A percentile compares a stretch with the other conserved stretches of the same genome.
Evolutionary conservation across 2,113 vertebrate species (phyloP).

Genomic region (Oncorhynchus nerka): DNA sequence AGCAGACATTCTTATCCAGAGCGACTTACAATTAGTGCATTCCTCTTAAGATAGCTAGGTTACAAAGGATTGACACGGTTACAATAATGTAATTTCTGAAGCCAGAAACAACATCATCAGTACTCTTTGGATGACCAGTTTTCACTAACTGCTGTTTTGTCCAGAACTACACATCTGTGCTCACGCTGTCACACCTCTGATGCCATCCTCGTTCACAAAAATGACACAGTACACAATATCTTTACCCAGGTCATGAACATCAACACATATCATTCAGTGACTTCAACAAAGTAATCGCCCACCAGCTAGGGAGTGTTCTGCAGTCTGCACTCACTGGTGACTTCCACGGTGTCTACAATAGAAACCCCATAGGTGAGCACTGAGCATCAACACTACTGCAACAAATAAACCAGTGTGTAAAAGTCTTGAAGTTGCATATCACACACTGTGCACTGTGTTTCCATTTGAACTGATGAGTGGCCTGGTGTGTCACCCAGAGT

Average conservation of each 20-base stretch:
- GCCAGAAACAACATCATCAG: background rate
- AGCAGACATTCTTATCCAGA: no score
- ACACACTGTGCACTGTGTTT: slow-evolving; percentile 16
- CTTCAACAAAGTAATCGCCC: slow-evolving; percentile 88
- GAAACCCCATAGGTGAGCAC: slow-evolving; percentile 84
- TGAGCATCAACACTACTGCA: background rate
- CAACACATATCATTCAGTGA: slow-evolving; percentile 88
- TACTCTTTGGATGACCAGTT: background rate
- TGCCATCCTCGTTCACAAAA: slow-evolving; percentile 93
- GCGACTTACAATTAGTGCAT: no score
- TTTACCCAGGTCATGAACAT: slow-evolving; percentile 88
- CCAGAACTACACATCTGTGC: slow-evolving; percentile 94
- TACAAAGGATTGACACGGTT: no score
- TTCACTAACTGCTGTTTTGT: slow-evolving; percentile 53
- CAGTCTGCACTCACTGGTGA: slow-evolving; percentile 79
- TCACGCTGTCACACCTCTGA: slow-evolving; percentile 92
- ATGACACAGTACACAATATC: slow-evolving; percentile 87
- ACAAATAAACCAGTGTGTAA: background rate
- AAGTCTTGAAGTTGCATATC: background rate
- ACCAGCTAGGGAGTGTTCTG: slow-evolving; percentile 89
- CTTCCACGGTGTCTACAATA: slow-evolving; percentile 71
- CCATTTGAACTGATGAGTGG: slow-evolving; percentile 85
- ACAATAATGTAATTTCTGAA: no score
- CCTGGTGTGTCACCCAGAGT: slow-evolving; percentile 88
- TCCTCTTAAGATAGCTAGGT: no score